Base-by-base conservation (phyloP, 2,888 invertebrate species). In the Yponomeuta sedellus region DNA sequence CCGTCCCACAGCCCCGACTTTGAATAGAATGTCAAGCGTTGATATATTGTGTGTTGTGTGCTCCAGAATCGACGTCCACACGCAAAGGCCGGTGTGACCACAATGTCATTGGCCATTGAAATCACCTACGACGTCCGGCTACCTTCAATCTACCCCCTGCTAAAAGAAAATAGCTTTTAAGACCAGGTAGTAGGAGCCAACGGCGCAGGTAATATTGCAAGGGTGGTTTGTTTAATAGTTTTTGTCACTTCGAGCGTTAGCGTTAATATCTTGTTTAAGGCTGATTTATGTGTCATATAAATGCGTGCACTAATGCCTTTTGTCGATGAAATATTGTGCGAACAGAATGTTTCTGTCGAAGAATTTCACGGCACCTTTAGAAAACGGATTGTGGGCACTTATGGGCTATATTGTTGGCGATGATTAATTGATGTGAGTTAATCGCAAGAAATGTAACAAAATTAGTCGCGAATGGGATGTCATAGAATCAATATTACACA, bases 351-450 rank as follows among this genome's bases (percentile, higher is more conserved):
- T 78, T 75, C 44, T 52, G 72, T 72, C 75, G 72, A 77, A 70
- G 79, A 77, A 86, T 87, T 86, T 85, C 79, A 83, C 81, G 81
- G 77, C 75, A 75, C 73, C 82, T 74, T 79, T 82, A 82, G 81
- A 73, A 79, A 77, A 81, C 74, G 77, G 80, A 77, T 85, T 89
- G 90, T 82, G 90, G 90, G 82, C 85, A 86, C 87, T 90, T 89
- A 86, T 83, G 81, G 81, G 80, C 77, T 80, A 84, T 86, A 86
- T 84, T 81, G 75, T 72, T 71, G 62, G 76, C 71, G 69, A 77
- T 86, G 88, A 88, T 88, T 76, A 81, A 88, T 82, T 4, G 83
- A 77, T 73, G 72, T 81, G 80, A 52, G 3, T 12, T 52, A 52
- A 52, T 52, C 16, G 16, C 44, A 16, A 16, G 44, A 52, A 52